Base-by-base conservation (phyloP, 2,797 vertebrate genomes). In the Craterocephalus amniculus region DNA sequence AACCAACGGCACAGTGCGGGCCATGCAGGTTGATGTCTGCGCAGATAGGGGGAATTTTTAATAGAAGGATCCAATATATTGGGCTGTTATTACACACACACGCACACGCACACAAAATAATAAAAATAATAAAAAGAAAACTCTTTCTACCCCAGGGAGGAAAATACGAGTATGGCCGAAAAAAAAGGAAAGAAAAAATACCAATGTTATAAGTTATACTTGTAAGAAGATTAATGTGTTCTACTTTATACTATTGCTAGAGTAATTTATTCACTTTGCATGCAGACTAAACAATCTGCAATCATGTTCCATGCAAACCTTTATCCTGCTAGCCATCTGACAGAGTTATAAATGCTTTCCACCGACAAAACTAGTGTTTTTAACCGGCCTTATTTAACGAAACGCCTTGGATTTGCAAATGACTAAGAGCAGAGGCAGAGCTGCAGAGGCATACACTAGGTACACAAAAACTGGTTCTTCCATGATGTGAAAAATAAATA, bases 21-120 rank as follows among this genome's bases (percentile, higher is more conserved):
- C 69, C 18, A 79, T 83, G 83, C 64, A 80, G 87, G 87, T 73
- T 86, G 86, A 88, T 89, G 72, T 87, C 85, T 91, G 83, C 86
- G 76, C 79, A 86, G 85, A 89, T 83, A 84, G 79, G 77, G 82
- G 70, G 63, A 70, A 69, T 83, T 85, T 82, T 79, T 82, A 78
- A 84, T 85, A 83, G 85, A 85, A 84, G 70, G 57, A 34, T 63
- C 72, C 60, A 54, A 72, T 80, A 70, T 81, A 70, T 64, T 29
- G 31, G 49, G 64, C 74, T 54, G 76, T 76, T 56, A 89, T 84
- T 83, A 58, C 76, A 83, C 62, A 75, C 26, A 77, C 74, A 74
- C 78, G 79, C 49, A 69, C 5, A 32, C n/a, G 75, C 22, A 78
- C 73, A 74, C 78, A 81, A 52, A 67, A 12, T 24, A 57, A 2